phyloP scores from a whole-genome alignment of 1,140 invertebrate species.

The Drosophila triauraria region DNA sequence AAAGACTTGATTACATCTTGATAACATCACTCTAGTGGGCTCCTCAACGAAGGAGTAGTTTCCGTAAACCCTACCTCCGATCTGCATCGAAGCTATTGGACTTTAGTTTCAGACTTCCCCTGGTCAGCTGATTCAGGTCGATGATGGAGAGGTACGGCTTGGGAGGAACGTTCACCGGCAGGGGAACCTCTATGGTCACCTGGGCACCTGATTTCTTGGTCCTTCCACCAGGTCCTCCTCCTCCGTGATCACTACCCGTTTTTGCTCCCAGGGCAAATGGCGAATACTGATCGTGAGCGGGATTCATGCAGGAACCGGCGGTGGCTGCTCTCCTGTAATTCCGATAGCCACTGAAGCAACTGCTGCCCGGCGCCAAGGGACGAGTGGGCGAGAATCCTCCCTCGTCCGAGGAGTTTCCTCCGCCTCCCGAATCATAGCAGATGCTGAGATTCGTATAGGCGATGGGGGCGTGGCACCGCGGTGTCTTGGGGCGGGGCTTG shows the following conservation, averaged over 20 bases:
- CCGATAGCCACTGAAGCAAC: slow-evolving; percentile 75
- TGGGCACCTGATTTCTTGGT: slow-evolving; percentile 43
- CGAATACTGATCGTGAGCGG: slow-evolving; percentile 71
- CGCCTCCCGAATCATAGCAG: slow-evolving; percentile 86
- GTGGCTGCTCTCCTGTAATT: slow-evolving; percentile 69
- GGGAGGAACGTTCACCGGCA: slow-evolving; percentile 83
- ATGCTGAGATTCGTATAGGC: slow-evolving; percentile 87
- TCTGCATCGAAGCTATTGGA: slow-evolving; percentile 71
- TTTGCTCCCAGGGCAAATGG: slow-evolving; percentile 58
- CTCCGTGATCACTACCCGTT: slow-evolving; percentile 66
- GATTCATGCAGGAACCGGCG: slow-evolving; percentile 51
- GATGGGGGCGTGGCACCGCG: slow-evolving; percentile 87
- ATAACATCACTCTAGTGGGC: slow-evolving; percentile 14
- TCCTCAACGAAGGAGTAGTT: neutral
- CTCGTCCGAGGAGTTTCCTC: slow-evolving; percentile 84
- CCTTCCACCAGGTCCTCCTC: slow-evolving; percentile 22
- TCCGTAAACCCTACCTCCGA: slow-evolving; percentile 40
- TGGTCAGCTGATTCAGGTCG: slow-evolving; percentile 90
- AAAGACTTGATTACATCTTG: slow-evolving; percentile 14
- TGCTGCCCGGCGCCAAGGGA: slow-evolving; percentile 71
- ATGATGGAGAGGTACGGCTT: slow-evolving; percentile 89
- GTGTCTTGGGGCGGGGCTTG: slow-evolving; percentile 86
- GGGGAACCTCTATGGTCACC: slow-evolving; percentile 61
- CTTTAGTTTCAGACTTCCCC: slow-evolving; percentile 86
- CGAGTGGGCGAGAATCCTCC: slow-evolving; percentile 75